These are phyloP conservation scores for Galerucella pusilla DNA, from an alignment of 2,888 invertebrate genomes.

Conservation along the genomic window DNA sequence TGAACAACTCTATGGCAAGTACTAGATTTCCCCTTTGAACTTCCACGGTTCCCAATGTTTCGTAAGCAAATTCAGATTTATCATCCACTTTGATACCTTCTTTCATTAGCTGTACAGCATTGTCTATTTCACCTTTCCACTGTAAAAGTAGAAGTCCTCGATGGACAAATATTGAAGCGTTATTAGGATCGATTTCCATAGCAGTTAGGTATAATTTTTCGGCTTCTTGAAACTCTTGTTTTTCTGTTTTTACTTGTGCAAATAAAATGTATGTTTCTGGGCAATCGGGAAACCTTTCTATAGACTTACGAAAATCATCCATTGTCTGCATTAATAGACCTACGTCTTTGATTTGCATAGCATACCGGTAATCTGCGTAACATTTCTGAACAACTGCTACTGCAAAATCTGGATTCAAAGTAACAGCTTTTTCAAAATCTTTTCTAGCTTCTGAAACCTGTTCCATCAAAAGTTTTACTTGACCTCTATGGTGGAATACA, in stretches of 20 bases:
- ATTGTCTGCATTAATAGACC: conserved; percentile 74
- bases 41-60: conserved; percentile 94
- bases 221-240: conserved; percentile 84
- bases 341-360: conserved; percentile 62
- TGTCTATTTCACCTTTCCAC: conserved; percentile 85
- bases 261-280: conserved; percentile 89
- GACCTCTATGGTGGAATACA: conserved; percentile 92
- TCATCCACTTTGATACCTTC: conserved; percentile 89
- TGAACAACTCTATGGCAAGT: conserved; percentile 86
- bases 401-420: conserved; percentile 84
- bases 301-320: conserved; percentile 78
- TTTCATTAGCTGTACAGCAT: conserved; percentile 80
- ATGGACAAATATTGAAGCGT: conserved; percentile 89
- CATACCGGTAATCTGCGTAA: conserved; percentile 81
- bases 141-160: conserved; percentile 85
- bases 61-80: conserved; percentile 94
- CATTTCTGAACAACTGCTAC: conserved; percentile 91
- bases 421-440: conserved; percentile 86
- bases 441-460: conserved; percentile 82
- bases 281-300: conserved; percentile 84
- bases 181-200: conserved; percentile 82
- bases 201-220: conserved; percentile 86
- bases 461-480: conserved; percentile 86
- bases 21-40: conserved; percentile 90
- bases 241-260: conserved; percentile 85